These are phyloP conservation scores for Temnothorax rugatulus DNA, from an alignment of 2,888 invertebrate genomes.

Conservation along the genomic window DNA sequence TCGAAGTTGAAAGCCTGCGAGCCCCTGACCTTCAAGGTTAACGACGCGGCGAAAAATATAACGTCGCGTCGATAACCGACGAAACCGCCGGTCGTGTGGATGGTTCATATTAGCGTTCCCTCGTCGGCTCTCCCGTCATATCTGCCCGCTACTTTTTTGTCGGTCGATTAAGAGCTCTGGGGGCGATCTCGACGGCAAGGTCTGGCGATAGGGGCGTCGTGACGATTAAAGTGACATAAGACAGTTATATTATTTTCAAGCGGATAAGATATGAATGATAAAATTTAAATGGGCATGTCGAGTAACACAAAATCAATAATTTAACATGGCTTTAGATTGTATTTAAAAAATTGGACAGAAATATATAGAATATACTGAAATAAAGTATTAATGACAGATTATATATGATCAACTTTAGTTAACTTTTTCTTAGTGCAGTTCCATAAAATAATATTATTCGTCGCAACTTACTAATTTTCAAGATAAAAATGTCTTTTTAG, in stretches of 20 bases:
- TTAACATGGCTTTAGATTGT: neutral
- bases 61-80: constrained; percentile 56
- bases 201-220: constrained; percentile 27
- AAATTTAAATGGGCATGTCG: constrained; percentile 12
- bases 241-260: constrained; percentile 41
- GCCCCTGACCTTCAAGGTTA: constrained; percentile 67
- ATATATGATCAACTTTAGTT: neutral
- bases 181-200: neutral
- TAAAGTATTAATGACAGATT: constrained; percentile 12
- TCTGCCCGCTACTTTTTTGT: constrained; percentile 48
- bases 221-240: constrained; percentile 39
- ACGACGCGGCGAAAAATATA: constrained; percentile 63
- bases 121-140: constrained; percentile 42
- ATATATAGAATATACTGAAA: neutral
- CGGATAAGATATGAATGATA: constrained; percentile 19
- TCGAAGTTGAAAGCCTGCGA: constrained; percentile 55
- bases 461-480: neutral
- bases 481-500: neutral
- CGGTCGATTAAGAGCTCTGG: constrained; percentile 44
- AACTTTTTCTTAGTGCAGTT: neutral
- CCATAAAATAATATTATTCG: neutral
- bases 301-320: constrained; percentile 10
- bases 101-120: constrained; percentile 58
- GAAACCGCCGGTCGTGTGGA: constrained; percentile 11
- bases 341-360: neutral